phyloP scores from a whole-genome alignment of 2,888 invertebrate genomes.

The Chloroclystis v-ata region DNA sequence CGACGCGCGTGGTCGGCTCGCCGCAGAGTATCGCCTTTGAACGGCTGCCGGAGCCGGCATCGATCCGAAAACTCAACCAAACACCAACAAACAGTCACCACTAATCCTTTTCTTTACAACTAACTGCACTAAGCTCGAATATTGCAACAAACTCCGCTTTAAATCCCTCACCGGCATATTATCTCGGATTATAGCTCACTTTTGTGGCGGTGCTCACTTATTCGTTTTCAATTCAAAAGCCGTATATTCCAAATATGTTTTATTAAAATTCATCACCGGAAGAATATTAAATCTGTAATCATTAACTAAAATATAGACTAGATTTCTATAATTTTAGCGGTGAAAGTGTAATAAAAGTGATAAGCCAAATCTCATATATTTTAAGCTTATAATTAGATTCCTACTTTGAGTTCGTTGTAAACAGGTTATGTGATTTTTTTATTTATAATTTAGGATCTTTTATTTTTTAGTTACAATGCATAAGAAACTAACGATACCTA shows the following conservation, averaged over 20 bases:
- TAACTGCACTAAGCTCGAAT: conserved; percentile 62
- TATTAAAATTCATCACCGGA: conserved; percentile 36
- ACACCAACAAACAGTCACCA: conserved; percentile 56
- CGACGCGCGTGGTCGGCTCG: conserved; percentile 37
- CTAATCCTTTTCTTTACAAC: conserved; percentile 67
- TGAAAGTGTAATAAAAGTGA: conserved; percentile 55
- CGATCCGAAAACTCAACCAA: conserved; percentile 44
- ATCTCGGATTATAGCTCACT: conserved; percentile 64
- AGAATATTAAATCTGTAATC: conserved; percentile 32
- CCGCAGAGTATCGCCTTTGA: conserved; percentile 42
- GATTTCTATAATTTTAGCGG: conserved; percentile 37
- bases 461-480: no score
- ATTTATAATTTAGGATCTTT: no score
- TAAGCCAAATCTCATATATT: conserved; percentile 33
- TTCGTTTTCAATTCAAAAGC: conserved; percentile 48
- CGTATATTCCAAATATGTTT: conserved; percentile 36
- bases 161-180: conserved; percentile 63
- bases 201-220: conserved; percentile 61
- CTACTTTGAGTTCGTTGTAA: not conserved
- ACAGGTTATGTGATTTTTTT: not conserved
- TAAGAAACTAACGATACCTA: no score
- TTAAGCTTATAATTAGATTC: not conserved
- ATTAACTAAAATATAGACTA: conserved; percentile 23
- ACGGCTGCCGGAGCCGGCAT: conserved; percentile 32
- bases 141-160: conserved; percentile 63